Conservation (phyloP, 2,113 vertebrate genomes). For the Neolamprologus variostigma region DNA sequence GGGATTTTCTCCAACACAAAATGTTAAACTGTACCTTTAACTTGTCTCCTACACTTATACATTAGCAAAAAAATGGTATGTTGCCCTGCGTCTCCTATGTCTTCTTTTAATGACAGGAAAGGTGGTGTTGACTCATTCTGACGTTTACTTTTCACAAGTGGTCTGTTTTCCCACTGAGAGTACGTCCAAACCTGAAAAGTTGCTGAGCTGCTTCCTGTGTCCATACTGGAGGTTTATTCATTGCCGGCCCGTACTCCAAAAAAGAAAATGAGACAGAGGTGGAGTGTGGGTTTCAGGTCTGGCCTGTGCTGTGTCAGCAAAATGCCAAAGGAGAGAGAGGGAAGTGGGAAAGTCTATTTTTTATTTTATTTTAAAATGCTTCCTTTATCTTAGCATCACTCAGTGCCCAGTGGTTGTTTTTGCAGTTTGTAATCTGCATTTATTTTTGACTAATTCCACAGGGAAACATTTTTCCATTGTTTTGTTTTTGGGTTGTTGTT, state of each 20-base stretch:
- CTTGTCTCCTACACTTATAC: not conserved
- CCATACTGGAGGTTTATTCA: conserved; percentile 36
- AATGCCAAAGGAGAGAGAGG: not conserved
- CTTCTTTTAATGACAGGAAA: conserved; percentile 1
- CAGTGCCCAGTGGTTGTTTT: not conserved
- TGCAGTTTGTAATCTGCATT: not conserved
- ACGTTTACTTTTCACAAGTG: conserved; percentile 44
- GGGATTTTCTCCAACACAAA: not conserved
- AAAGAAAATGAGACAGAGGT: not conserved
- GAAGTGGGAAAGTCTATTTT: not conserved
- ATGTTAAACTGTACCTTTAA: not conserved
- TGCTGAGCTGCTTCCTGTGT: conserved; percentile 52
- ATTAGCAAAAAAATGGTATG: not conserved
- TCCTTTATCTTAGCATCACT: not conserved
- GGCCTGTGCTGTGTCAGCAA: conserved; percentile 51
- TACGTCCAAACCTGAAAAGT: conserved; percentile 29
- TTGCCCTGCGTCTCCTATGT: not conserved
- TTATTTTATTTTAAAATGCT: not conserved
- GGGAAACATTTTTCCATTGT: conserved; percentile 23
- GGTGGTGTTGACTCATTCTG: conserved; percentile 3
- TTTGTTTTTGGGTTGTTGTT: not conserved
- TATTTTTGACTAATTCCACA: not conserved
- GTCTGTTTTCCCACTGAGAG: conserved; percentile 26
- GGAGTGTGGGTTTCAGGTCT: not conserved
- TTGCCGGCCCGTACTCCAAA: conserved; percentile 18